Evolutionary conservation across 2,113 vertebrate species (phyloP), one percentile per base, ranked within the genome.

Genomic region (Megaleporinus macrocephalus): DNA sequence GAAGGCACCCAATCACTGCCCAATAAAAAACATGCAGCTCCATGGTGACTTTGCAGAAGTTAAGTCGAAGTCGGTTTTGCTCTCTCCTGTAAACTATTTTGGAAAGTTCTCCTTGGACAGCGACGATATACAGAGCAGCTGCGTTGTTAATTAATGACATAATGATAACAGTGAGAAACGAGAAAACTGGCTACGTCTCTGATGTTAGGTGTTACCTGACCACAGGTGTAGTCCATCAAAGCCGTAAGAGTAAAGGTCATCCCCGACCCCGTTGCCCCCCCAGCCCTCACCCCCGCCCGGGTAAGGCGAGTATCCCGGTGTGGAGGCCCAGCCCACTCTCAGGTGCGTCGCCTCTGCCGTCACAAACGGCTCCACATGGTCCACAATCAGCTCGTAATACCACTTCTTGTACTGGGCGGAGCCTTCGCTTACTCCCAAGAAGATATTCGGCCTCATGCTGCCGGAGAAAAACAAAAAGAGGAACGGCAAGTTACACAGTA

Each of bases 331-430:
- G 85, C 97, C 97, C 82, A 99, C 95, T 47, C 97, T 93, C 3
- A 99, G 92, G 80, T 99, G 97, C 53, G 97, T 97, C 4, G 97
- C 94, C 83, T 98, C 96, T 0, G 97, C 96, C 0, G 97, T 98
- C 84, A 98, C 93, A 10, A 98, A 98, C 0, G 97, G 95, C 72
- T 95, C 90, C 0, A 94, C 94, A n/a, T 96, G 92, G 86, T 99
- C 97, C 90, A 98, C 96, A 69, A 97, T 97, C 79, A 99, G 89
- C 49, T 99, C 97, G 13, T 96, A 99, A 89, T 99, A 99, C 97
- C 97, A 99, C 87, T 97, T 98, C 88, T 88, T 96, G 90, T 98
- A 99, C 61, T 99, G 97, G 20, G 97, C 97, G 0, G 97, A 98
- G 51, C 97, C 97, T 65, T 98, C 97, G 0, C 96, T 97, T 88